phyloP scores from a whole-genome alignment of 2,888 invertebrate genomes.

The Slavum lentiscoides region DNA sequence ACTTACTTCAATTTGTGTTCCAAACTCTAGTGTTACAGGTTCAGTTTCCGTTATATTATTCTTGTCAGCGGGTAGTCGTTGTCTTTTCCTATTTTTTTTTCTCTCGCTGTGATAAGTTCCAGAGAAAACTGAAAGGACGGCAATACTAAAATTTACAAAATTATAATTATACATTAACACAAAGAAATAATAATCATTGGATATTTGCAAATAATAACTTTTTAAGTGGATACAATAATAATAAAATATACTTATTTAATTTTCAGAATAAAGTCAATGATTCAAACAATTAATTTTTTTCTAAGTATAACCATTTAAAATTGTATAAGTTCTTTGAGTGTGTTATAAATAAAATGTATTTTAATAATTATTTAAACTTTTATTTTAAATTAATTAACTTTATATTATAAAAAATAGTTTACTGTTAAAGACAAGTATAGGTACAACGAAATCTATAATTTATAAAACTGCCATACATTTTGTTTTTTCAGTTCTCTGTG shows the following conservation, averaged over 20 bases:
- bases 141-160: slow-evolving; percentile 65
- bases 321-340: too few species aligned
- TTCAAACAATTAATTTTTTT: neutral
- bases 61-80: slow-evolving; percentile 32
- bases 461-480: too few species aligned
- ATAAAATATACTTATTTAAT: neutral
- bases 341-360: too few species aligned
- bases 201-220: neutral
- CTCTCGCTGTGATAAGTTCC: slow-evolving; percentile 61
- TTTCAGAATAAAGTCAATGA: neutral
- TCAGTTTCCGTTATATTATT: slow-evolving; percentile 54
- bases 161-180: neutral
- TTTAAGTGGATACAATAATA: too few species aligned
- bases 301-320: neutral
- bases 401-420: neutral
- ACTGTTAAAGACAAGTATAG: neutral
- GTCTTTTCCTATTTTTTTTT: slow-evolving; percentile 58
- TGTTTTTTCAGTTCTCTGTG: too few species aligned
- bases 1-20: slow-evolving; percentile 28
- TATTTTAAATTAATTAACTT: too few species aligned
- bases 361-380: too few species aligned
- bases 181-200: neutral
- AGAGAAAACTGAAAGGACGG: slow-evolving; percentile 72
- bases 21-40: slow-evolving; percentile 17
- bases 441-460: neutral